Evolutionary conservation across 2,797 vertebrate species (phyloP), one percentile per base, ranked within the genome.

Genomic region (Picus viridis): DNA sequence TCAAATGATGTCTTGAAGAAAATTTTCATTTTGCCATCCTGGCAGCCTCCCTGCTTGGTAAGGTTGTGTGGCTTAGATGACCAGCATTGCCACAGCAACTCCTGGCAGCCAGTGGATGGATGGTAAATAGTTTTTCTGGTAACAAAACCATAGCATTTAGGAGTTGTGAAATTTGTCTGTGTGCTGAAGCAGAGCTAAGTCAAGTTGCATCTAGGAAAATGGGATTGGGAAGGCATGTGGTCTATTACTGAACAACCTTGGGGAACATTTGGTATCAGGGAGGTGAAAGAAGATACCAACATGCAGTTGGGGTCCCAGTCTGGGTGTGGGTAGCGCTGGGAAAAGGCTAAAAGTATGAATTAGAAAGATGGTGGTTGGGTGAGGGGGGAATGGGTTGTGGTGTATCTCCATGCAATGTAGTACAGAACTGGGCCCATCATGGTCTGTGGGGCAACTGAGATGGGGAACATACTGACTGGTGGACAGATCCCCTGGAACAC

Each of bases 401-500:
- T 47, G 10, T 18, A 32, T 26, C 15, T 69, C 26, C 36, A 2
- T 20, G 17, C 9, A 79, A 4, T 9, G 5, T 39, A n/a, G 6
- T 12, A 41, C 12, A 58, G 32, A 22, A 9, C 15, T 3, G n/a
- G 12, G 6, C 16, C 34, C 0, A 0, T n/a, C 1, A 0, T 14
- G 23, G 32, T 47, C 47, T 1, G 1, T 62, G 18, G n/a, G 17
- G 15, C 30, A 19, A 30, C 10, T 10, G 32, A 70, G 59, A 39
- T 30, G 22, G 32, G 20, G 41, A 84, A 80, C 0, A 1, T 12
- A 6, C 27, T 49, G 16, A 30, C 10, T 59, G 32, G 27, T 70
- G 53, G 19, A 6, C 29, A 86, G 14, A 49, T 11, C 7, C 9
- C 62, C 18, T 59, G 54, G 12, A 24, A 32, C 20, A 41, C 80